These are phyloP conservation scores for Protodeltote pygarga DNA, from an alignment of 2,888 invertebrate species.

Conservation along the genomic window DNA sequence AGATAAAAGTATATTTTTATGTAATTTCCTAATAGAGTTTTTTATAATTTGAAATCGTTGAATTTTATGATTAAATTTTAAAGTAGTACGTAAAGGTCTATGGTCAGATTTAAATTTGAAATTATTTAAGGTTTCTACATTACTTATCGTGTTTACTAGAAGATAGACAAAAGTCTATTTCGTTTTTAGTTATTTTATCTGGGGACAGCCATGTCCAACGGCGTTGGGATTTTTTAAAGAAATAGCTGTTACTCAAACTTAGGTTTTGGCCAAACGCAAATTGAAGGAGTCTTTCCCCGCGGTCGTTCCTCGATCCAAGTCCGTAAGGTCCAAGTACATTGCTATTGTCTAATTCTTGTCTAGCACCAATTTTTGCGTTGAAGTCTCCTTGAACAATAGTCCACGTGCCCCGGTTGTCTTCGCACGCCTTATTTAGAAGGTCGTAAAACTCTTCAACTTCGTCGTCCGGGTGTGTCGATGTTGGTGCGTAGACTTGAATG, in stretches of 20 bases:
- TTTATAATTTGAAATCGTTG: background rate
- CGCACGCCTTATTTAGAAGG: constrained; percentile 5
- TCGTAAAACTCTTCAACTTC: constrained; percentile 20
- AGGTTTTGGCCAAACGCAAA: background rate
- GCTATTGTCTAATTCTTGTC: background rate
- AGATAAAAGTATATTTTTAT: background rate
- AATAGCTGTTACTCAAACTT: constrained; percentile 8
- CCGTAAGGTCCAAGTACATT: constrained; percentile 8
- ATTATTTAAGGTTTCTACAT: background rate
- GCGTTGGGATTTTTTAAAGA: constrained; percentile 11
- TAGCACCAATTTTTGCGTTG: constrained; percentile 12
- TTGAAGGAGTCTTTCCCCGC: background rate
- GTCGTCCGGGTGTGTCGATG: constrained; percentile 4
- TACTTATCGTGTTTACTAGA: background rate
- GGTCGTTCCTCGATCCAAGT: background rate
- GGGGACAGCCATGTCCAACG: constrained; percentile 16
- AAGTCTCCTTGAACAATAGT: constrained; percentile 10
- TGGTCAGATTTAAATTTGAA: background rate
- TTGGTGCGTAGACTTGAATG: constrained; percentile 14
- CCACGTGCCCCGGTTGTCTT: constrained; percentile 11
- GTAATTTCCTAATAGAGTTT: background rate
- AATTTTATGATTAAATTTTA: background rate
- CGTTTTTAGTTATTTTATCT: background rate
- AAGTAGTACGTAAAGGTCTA: background rate
- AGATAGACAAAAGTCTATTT: background rate